Conservation (phyloP, 2,113 vertebrate species). For the Hystrix brachyura region DNA sequence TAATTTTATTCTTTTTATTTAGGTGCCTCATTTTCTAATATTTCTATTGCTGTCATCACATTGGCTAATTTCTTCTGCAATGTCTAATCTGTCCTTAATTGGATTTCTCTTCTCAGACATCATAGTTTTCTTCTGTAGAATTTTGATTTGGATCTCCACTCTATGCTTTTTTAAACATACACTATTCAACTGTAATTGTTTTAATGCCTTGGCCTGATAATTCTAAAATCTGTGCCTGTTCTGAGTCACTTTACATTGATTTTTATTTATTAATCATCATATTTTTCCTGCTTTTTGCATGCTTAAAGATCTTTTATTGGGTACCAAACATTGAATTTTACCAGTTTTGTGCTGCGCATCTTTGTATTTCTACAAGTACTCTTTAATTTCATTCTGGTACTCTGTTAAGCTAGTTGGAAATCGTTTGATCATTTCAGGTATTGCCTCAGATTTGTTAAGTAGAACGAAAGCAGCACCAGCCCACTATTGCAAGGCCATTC, state of each 20-base stretch:
- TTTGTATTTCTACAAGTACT: not conserved
- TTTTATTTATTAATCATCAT: not conserved
- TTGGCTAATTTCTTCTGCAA: not conserved
- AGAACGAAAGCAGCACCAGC: not conserved
- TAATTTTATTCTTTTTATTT: not conserved
- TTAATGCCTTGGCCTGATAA: not conserved
- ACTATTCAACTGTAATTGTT: not conserved
- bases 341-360: no score
- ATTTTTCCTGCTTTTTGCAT: no score
- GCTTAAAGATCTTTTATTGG: no score
- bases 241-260: not conserved
- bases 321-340: no score
- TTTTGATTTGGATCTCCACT: not conserved
- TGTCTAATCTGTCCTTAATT: not conserved
- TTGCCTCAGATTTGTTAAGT: not conserved
- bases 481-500: not conserved
- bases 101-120: not conserved
- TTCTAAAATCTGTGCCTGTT: not conserved
- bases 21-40: not conserved
- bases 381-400: not conserved
- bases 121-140: not conserved
- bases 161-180: not conserved
- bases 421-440: not conserved
- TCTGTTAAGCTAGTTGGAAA: not conserved
- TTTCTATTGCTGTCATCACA: not conserved